phyloP scores from a whole-genome alignment of 2,888 invertebrate genomes.

The Apamea anceps region DNA sequence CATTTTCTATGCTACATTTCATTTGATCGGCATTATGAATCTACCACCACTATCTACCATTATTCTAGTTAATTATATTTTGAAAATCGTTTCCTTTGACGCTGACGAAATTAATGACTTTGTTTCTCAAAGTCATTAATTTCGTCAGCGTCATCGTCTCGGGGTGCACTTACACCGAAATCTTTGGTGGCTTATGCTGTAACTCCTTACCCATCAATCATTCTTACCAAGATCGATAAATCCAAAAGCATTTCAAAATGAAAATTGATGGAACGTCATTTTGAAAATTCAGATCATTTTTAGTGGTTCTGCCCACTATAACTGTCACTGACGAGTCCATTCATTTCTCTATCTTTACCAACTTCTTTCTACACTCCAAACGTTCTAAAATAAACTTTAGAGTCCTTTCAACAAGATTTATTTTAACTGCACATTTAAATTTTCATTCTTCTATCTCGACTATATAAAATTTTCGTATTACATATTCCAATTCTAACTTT shows the following conservation, averaged over 20 bases:
- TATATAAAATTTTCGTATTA: background rate
- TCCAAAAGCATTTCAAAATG: conserved; percentile 63
- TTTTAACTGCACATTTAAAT: conserved; percentile 34
- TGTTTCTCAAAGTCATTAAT: background rate
- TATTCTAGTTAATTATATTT: too few species aligned
- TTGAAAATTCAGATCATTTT: conserved; percentile 83
- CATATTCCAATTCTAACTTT: conserved; percentile 47
- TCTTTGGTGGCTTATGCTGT: conserved; percentile 35
- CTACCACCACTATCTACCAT: too few species aligned
- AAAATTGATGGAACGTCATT: conserved; percentile 87
- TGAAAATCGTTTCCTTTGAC: too few species aligned
- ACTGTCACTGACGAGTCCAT: conserved; percentile 83
- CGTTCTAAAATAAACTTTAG: conserved; percentile 69
- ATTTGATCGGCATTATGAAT: too few species aligned
- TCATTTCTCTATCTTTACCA: conserved; percentile 79
- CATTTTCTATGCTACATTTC: too few species aligned
- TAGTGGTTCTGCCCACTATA: conserved; percentile 82
- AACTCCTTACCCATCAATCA: conserved; percentile 49
- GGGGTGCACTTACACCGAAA: conserved; percentile 4
- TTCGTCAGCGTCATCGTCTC: background rate
- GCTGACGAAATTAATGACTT: too few species aligned
- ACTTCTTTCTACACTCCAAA: conserved; percentile 27
- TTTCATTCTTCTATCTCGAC: conserved; percentile 36
- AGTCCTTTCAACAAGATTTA: conserved; percentile 56
- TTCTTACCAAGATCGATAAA: conserved; percentile 59